Percentiles rank a stretch among this genome's conserved stretches.
These are phyloP conservation scores for Moxostoma hubbsi DNA, from an alignment of 2,797 vertebrate genomes.

Conservation along the genomic window DNA sequence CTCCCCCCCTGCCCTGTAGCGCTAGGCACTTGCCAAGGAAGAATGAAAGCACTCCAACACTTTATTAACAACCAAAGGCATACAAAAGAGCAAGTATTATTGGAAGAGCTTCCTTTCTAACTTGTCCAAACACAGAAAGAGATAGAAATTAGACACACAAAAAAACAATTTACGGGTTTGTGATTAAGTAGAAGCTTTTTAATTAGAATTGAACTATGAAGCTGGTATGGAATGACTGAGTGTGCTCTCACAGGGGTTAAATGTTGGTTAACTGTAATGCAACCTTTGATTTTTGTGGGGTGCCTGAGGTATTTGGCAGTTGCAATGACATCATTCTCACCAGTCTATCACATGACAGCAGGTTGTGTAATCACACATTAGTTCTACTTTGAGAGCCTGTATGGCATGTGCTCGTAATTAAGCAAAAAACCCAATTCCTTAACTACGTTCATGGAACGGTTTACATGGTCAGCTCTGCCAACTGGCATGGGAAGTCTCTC, in stretches of 20 bases:
- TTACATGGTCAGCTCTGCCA: slow-evolving; percentile 11
- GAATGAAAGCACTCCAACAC: slow-evolving; percentile 64
- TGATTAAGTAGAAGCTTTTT: slow-evolving; percentile 23
- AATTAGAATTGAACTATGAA: slow-evolving; percentile 4
- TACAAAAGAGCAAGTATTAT: slow-evolving; percentile 58
- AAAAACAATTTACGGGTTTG: slow-evolving; percentile 1
- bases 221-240: background rate
- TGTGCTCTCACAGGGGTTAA: too few relatives aligned
- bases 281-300: background rate
- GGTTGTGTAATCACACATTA: slow-evolving; percentile 45
- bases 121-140: slow-evolving; percentile 34
- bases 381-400: slow-evolving; percentile 24
- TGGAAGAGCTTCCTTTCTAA: slow-evolving; percentile 24
- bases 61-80: slow-evolving; percentile 79
- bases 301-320: slow-evolving; percentile 28
- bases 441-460: slow-evolving; percentile 25
- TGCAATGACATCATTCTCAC: slow-evolving; percentile 48
- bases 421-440: background rate
- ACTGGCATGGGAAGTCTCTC: slow-evolving; percentile 1
- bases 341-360: slow-evolving; percentile 37
- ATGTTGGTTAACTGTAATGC: slow-evolving; percentile 27
- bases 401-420: slow-evolving; percentile 36
- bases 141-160: background rate
- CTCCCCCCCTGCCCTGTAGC: slow-evolving; percentile 60
- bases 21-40: slow-evolving; percentile 66